Base-by-base conservation (phyloP, 2,797 vertebrate genomes). In the Muscicapa striata region DNA sequence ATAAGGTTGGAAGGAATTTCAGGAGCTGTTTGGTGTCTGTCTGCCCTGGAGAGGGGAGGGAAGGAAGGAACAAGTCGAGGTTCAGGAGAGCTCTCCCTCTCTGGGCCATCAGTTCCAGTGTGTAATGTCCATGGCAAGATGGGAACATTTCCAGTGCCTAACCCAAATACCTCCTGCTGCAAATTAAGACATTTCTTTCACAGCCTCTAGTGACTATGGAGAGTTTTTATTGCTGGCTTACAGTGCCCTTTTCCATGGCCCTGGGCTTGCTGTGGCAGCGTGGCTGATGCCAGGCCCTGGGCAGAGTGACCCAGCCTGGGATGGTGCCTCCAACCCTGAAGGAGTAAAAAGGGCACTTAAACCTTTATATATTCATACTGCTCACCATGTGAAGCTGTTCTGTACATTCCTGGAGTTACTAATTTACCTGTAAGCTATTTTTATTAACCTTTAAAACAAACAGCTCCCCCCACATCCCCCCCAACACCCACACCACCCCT, bases 391-490 rank as follows among this genome's bases (percentile, higher is more conserved):
- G 16, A 26, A 36, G 32, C 55, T 66, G 52, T 29, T 84, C 72
- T 84, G 55, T 61, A 11, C 68, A 11, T 73, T 93, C 76, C 72
- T 92, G 74, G 68, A 90, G 94, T 92, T 92, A 82, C 78, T 95
- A 29, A 94, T 95, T 94, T 93, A 96, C 92, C 87, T 80, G 72
- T 23, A 19, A 84, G 84, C 52, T 91, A 79, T 85, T 96, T 95
- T 95, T 89, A 91, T 75, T 89, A 94, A 78, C 68, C 82, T 92
- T 85, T 87, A 76, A 92, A 95, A 76, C 84, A 95, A 94, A 95
- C 83, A 90, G 54, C 69, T 84, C 46, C 34, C 91, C 78, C 30
- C 34, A 15, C 40, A 6, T 34, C 38, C 29, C 1, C 51, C 51
- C 78, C 90, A 34, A 83, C 88, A 68, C 90, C 82, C 80, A 81